Evolutionary conservation across 30 jellyfish, hydroid and myxozoan genomes (phyloP), one percentile per base, ranked within the genome.

Genomic region (Cassiopea andromeda): DNA sequence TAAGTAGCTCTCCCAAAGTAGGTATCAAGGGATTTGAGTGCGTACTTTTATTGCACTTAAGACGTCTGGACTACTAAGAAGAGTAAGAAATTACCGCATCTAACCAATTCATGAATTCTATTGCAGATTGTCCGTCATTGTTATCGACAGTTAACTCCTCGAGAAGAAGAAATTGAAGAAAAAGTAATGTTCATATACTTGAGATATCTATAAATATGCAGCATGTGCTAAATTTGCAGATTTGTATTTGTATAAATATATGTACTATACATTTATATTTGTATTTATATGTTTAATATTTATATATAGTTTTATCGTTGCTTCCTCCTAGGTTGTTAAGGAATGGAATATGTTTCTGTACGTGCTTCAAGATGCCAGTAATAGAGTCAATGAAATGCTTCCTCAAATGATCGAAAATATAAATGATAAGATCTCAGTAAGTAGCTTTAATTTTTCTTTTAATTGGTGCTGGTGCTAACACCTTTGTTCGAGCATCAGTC

Each of bases 81-180:
- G 38, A 27, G 38, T 27, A 27, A 27, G 38, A 27, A 27, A 27
- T 27, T 27, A 27, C 38, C 38, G 38, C 38, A 27, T 27, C 38
- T 27, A 27, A 27, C 38, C 38, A 54, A 3, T 54, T 54, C 12
- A 6, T 54, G 12, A 3, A 3, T 54, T 54, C 64, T 54, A 13
- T 64, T 64, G 15, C 72, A 90, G 97, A 93, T 83, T 58, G 87
- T 88, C 43, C 94, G 94, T 18, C 97, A 88, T 61, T 76, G 94
- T 46, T 93, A 93, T 73, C 94, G 97, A 4, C 98, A 88, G 80
- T 94, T 91, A 7, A 91, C 91, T 9, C 57, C 94, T 44, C 89
- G 77, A 8, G 97, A 91, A 78, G 97, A 91, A 61, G 92, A 85
- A 1, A 70, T 87, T 1, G 97, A 91, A 50, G 88, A 85, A 47